Conservation (phyloP, 2,888 invertebrate genomes). For the Diarsia mendica region DNA sequence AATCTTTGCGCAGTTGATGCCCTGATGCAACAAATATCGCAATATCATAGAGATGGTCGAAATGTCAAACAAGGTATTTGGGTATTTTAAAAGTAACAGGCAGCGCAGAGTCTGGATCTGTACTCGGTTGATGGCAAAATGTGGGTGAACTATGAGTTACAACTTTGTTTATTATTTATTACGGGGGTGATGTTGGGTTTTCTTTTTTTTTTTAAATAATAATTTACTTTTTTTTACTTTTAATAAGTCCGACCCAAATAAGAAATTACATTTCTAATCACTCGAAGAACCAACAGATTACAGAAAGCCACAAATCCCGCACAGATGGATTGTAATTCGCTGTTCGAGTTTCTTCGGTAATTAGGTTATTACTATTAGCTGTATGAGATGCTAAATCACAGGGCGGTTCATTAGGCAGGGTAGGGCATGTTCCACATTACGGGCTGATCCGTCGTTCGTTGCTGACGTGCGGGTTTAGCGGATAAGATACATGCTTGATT, state of each 20-base stretch:
- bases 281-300: slow-evolving; percentile 20
- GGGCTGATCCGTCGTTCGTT: slow-evolving; percentile 1
- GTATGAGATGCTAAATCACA: slow-evolving; percentile 47
- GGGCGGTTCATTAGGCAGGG: slow-evolving; percentile 47
- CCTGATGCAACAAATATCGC: background rate
- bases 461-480: slow-evolving; percentile 2
- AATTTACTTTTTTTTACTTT: no score
- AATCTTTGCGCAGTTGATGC: background rate
- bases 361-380: slow-evolving; percentile 51
- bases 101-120: no score
- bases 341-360: slow-evolving; percentile 56
- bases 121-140: no score
- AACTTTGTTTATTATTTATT: no score
- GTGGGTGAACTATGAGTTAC: no score
- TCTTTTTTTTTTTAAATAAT: no score
- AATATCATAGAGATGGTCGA: no score
- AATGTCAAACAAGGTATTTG: no score
- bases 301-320: slow-evolving; percentile 34
- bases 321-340: slow-evolving; percentile 16
- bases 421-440: slow-evolving; percentile 39
- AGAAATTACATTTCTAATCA: slow-evolving; percentile 13
- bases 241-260: background rate
- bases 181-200: no score
- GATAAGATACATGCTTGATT: slow-evolving; percentile 33
- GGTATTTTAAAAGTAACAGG: no score